phyloP scores from a whole-genome alignment of 2,113 vertebrate species.

The Crypturellus undulatus region DNA sequence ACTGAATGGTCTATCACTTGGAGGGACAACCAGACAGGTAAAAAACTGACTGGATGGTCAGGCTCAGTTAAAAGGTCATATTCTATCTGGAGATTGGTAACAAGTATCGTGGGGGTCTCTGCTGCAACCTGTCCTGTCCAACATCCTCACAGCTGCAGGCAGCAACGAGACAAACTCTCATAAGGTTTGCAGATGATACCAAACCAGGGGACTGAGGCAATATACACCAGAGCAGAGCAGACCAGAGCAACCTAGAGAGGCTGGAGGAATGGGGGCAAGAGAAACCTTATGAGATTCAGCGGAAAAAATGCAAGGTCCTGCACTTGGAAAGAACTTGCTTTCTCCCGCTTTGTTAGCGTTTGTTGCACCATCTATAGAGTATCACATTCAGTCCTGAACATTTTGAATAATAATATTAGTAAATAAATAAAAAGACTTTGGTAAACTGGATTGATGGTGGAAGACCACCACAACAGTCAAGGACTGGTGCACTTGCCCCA shows the following conservation, averaged over 20 bases:
- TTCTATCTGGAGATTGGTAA: neutral
- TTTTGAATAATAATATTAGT: neutral
- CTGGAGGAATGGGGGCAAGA: neutral
- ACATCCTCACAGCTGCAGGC: neutral
- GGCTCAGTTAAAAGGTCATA: neutral
- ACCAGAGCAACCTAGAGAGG: neutral
- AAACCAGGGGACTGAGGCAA: neutral
- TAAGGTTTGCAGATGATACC: neutral
- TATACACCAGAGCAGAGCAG: neutral
- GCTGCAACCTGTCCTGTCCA: neutral
- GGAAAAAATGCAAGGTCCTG: neutral
- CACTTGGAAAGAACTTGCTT: neutral
- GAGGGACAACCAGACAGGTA: neutral
- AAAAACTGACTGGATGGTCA: neutral
- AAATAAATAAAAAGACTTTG: neutral
- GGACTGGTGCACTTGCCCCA: neutral
- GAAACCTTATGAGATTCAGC: neutral
- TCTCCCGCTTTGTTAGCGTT: neutral
- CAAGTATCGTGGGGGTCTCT: neutral
- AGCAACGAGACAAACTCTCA: neutral
- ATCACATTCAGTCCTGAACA: fast-evolving
- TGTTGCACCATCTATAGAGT: neutral
- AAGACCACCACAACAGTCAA: neutral
- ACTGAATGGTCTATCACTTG: neutral
- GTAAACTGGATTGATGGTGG: neutral